Evolutionary conservation across 2,888 invertebrate species (phyloP).

Genomic region (Brachylomia viminalis): DNA sequence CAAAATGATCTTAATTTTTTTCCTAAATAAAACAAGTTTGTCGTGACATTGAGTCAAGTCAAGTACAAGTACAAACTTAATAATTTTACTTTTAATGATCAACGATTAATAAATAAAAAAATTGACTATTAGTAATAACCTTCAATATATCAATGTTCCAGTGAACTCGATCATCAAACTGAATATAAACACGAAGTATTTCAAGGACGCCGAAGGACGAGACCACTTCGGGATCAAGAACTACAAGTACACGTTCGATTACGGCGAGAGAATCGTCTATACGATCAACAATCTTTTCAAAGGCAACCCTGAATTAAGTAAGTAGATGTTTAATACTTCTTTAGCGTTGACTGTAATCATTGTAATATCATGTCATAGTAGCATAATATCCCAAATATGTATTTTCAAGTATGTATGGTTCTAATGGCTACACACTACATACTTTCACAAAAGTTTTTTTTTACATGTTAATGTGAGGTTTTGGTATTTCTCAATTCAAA

Average conservation of each 20-base stretch:
- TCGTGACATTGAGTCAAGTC: background rate
- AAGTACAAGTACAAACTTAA: background rate
- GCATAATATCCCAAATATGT: too few species aligned
- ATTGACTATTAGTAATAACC: background rate
- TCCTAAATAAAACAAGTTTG: background rate
- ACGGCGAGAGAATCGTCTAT: conserved; percentile 86
- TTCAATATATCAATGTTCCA: conserved; percentile 69
- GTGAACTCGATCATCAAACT: conserved; percentile 87
- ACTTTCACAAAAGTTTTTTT: too few species aligned
- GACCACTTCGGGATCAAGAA: conserved; percentile 88
- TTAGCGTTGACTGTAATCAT: background rate
- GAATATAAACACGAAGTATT: conserved; percentile 87
- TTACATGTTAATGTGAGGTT: background rate
- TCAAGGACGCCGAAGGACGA: conserved; percentile 84
- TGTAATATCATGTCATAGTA: too few species aligned
- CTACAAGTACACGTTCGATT: conserved; percentile 86
- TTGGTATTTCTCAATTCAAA: too few species aligned
- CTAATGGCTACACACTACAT: too few species aligned
- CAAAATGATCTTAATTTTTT: background rate
- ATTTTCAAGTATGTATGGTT: too few species aligned
- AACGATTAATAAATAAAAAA: too few species aligned
- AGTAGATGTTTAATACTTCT: conserved; percentile 62
- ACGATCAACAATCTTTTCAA: conserved; percentile 87
- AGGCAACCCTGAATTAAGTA: conserved; percentile 87
- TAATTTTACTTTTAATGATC: background rate